These are phyloP conservation scores for Epinotia demarniana DNA, from an alignment of 2,888 invertebrate genomes.

Conservation along the genomic window DNA sequence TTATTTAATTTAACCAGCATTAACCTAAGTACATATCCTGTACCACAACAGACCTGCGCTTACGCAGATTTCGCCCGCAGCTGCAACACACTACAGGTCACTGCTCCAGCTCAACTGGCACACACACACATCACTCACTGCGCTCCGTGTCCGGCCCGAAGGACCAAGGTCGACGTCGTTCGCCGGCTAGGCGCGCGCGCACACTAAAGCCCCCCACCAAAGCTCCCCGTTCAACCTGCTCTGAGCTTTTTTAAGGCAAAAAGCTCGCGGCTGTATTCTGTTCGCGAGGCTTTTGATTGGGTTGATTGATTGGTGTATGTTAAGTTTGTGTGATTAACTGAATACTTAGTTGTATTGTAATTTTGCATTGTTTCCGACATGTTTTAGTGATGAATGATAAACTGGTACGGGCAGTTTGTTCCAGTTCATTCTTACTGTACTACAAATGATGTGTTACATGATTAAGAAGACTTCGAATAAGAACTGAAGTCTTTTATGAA, in stretches of 20 bases:
- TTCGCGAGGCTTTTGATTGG: slow-evolving; percentile 61
- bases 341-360: background rate
- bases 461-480: no score
- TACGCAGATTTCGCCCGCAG: slow-evolving; percentile 4
- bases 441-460: no score
- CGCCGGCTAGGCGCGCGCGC: slow-evolving; percentile 63
- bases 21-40: slow-evolving; percentile 4
- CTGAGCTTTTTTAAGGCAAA: slow-evolving; percentile 74
- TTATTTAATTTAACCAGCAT: background rate
- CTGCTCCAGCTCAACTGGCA: slow-evolving; percentile 14
- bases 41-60: background rate
- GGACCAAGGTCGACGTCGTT: slow-evolving; percentile 53
- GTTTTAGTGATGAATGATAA: no score
- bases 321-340: background rate
- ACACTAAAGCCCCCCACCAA: slow-evolving; percentile 60
- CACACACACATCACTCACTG: slow-evolving; percentile 23
- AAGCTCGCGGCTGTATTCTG: slow-evolving; percentile 70
- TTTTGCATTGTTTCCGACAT: no score
- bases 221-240: slow-evolving; percentile 64
- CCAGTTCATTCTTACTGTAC: no score
- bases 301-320: background rate
- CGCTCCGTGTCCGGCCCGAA: slow-evolving; percentile 45
- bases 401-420: no score
- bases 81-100: slow-evolving; percentile 15
- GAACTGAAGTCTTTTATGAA: no score